phyloP scores from a whole-genome alignment of 2,888 invertebrate species.

The Caenorhabditis afra region DNA sequence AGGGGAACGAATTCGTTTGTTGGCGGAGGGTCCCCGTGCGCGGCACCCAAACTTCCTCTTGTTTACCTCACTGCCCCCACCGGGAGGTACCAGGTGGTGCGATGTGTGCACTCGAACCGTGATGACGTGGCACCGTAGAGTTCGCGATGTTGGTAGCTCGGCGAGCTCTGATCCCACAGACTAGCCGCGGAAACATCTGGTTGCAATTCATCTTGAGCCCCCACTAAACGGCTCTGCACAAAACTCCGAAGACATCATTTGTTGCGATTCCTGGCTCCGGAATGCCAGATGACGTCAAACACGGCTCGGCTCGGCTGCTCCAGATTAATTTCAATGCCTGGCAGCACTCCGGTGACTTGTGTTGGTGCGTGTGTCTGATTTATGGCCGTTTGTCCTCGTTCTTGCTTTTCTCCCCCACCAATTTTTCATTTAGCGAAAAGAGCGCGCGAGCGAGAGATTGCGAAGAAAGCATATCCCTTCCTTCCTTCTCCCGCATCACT shows the following conservation, averaged over 20 bases:
- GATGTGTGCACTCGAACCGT: conserved; percentile 12
- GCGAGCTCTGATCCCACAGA: neutral
- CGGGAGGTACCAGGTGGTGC: conserved; percentile 36
- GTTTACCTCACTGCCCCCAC: conserved; percentile 11
- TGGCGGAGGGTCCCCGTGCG: neutral
- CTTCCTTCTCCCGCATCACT: neutral
- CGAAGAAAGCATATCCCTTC: neutral
- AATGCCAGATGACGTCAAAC: neutral
- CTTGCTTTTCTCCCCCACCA: neutral
- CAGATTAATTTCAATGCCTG: neutral
- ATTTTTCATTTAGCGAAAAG: conserved; percentile 17
- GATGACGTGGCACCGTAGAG: conserved; percentile 12
- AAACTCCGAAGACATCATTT: neutral
- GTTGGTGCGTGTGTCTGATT: conserved; percentile 4
- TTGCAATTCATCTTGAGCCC: neutral
- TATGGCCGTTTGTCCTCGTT: conserved; percentile 5
- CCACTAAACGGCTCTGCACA: neutral
- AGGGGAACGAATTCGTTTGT: conserved; percentile 33
- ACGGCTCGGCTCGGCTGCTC: neutral
- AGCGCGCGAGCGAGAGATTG: no score
- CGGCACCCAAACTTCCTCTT: conserved; percentile 3
- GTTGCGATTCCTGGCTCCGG: neutral
- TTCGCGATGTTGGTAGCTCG: neutral
- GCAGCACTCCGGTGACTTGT: no score
- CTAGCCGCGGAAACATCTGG: neutral